A percentile compares a stretch with the other conserved stretches of the same genome.
Conservation (phyloP, 2,888 invertebrate species). For the Pterobdella sp. region DNA sequence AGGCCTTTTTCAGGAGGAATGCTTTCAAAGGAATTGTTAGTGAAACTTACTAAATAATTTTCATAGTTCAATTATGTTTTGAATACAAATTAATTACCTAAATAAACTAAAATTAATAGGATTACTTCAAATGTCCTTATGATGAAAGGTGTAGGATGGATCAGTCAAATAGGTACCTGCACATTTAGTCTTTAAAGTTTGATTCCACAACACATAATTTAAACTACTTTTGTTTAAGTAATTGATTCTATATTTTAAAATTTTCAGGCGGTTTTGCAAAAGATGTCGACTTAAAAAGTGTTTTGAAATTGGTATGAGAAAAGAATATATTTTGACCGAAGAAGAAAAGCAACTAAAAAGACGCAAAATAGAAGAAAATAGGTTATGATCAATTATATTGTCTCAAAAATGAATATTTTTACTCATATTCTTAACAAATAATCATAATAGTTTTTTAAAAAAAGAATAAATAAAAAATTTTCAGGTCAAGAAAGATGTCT, state of each 20-base stretch:
- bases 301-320: slow-evolving; percentile 88
- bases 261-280: slow-evolving; percentile 89
- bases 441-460: not conserved
- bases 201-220: too few relatives aligned
- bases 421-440: not conserved
- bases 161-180: slow-evolving; percentile 67
- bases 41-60: slow-evolving; percentile 25
- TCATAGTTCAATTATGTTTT: not conserved
- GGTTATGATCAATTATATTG: slow-evolving; percentile 51
- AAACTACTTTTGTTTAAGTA: too few relatives aligned
- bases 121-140: slow-evolving; percentile 79
- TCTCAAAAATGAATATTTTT: not conserved
- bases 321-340: slow-evolving; percentile 93
- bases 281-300: slow-evolving; percentile 91
- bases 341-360: slow-evolving; percentile 69
- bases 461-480: not conserved
- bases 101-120: slow-evolving; percentile 40
- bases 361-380: slow-evolving; percentile 79
- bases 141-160: slow-evolving; percentile 85
- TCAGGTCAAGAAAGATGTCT: not conserved
- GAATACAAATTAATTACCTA: not conserved
- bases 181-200: too few relatives aligned
- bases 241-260: too few relatives aligned
- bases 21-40: slow-evolving; percentile 51
- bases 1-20: slow-evolving; percentile 52